Evolutionary conservation across 2,113 vertebrate genomes (phyloP).

Genomic region (Cygnus atratus): DNA sequence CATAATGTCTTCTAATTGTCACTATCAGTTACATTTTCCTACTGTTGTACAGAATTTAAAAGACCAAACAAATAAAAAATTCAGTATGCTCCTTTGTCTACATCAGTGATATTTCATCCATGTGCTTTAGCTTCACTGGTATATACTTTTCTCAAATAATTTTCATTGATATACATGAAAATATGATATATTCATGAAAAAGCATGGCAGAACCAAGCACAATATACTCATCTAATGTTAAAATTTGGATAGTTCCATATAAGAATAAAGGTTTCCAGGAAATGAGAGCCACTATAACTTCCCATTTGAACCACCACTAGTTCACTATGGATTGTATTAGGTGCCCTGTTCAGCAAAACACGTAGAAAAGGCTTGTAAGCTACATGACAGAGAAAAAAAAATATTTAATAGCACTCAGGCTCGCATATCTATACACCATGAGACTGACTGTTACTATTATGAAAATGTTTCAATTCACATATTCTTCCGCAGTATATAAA

Average conservation of each 20-base stretch:
- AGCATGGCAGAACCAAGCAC: neutral
- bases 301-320: neutral
- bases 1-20: neutral
- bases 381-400: neutral
- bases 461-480: neutral
- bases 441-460: neutral
- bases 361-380: neutral
- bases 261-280: neutral
- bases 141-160: neutral
- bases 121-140: neutral
- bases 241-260: neutral
- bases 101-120: neutral
- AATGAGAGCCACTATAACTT: neutral
- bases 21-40: neutral
- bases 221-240: neutral
- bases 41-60: neutral
- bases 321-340: neutral
- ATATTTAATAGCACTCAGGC: neutral
- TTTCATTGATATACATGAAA: neutral
- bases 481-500: neutral
- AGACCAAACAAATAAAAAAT: neutral
- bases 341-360: neutral
- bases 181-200: neutral
- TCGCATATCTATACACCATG: neutral
- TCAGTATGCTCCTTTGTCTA: neutral